Percentiles rank a stretch among this genome's conserved stretches.
Conservation (phyloP, 2,888 invertebrate genomes). For the Agriotes lineatus region DNA sequence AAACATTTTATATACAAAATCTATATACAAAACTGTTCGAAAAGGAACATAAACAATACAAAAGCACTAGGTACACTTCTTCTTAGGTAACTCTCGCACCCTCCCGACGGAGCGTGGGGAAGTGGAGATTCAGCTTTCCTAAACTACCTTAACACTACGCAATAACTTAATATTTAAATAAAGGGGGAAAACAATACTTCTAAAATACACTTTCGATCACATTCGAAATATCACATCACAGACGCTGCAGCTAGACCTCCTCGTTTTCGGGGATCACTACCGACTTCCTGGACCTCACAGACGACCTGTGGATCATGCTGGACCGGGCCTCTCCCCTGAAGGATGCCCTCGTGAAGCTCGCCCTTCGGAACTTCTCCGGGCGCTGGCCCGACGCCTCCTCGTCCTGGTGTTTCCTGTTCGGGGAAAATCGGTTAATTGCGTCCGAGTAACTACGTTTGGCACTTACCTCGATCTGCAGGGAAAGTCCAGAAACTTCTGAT, state of each 20-base stretch:
- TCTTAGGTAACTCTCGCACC: neutral
- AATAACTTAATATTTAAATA: constrained; percentile 22
- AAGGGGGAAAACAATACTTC: neutral
- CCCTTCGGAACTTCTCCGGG: constrained; percentile 58
- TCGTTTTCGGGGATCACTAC: constrained; percentile 20
- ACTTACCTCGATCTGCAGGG: constrained; percentile 80
- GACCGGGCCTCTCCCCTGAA: constrained; percentile 76
- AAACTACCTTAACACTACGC: neutral
- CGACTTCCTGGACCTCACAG: constrained; percentile 68
- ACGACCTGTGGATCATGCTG: constrained; percentile 70
- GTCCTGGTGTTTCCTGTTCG: neutral
- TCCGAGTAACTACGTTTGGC: neutral
- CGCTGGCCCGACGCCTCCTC: constrained; percentile 56
- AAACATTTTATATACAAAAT: constrained; percentile 15
- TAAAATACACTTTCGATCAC: constrained; percentile 6
- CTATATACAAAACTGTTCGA: constrained; percentile 13
- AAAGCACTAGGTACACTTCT: neutral
- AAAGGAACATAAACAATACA: constrained; percentile 7
- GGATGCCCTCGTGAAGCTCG: constrained; percentile 72
- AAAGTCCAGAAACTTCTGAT: constrained; percentile 85
- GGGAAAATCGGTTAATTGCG: constrained; percentile 1
- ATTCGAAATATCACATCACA: constrained; percentile 33
- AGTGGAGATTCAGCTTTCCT: neutral
- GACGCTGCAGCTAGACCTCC: constrained; percentile 3
- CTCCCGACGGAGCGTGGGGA: neutral